Percentiles rank a stretch among this genome's conserved stretches.
phyloP scores from a whole-genome alignment of 2,888 invertebrate genomes.

The Homarus gammarus region DNA sequence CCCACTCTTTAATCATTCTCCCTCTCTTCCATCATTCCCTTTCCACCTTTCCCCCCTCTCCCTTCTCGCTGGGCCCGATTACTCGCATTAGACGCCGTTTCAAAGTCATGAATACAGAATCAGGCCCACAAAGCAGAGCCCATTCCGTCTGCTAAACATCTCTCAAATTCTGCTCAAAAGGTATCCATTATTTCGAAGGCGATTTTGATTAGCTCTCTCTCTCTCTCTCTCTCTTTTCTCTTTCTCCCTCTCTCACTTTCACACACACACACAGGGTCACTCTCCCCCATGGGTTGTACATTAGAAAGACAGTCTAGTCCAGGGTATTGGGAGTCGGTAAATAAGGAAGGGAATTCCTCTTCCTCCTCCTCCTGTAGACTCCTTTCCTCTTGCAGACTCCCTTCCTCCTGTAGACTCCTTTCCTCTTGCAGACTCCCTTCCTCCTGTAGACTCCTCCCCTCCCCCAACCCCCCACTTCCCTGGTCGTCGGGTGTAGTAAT shows the following conservation, averaged over 20 bases:
- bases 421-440: background rate
- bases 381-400: conserved; percentile 2
- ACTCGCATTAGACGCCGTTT: conserved; percentile 69
- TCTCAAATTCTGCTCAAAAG: conserved; percentile 64
- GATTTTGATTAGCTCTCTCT: conserved; percentile 54
- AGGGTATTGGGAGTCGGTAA: conserved; percentile 37
- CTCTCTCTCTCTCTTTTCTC: conserved; percentile 13
- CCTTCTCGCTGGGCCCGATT: conserved; percentile 46
- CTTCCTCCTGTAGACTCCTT: no score
- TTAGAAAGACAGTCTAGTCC: no score
- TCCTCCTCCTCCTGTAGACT: background rate
- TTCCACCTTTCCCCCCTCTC: background rate
- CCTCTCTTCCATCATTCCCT: background rate
- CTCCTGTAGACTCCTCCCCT: background rate
- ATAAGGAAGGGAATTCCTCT: conserved; percentile 21
- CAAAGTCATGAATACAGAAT: conserved; percentile 75
- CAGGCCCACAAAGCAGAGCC: conserved; percentile 64
- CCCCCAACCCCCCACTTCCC: no score
- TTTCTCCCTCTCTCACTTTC: conserved; percentile 21
- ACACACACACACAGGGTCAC: background rate
- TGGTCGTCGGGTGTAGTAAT: background rate
- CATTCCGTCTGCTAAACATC: conserved; percentile 68
- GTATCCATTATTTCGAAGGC: conserved; percentile 64
- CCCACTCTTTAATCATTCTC: background rate
- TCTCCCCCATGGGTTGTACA: background rate